Evolutionary conservation across 92 coral and sea anemone genomes (phyloP), one percentile per base, ranked within the genome.

Genomic region (Parazoanthus darwini): DNA sequence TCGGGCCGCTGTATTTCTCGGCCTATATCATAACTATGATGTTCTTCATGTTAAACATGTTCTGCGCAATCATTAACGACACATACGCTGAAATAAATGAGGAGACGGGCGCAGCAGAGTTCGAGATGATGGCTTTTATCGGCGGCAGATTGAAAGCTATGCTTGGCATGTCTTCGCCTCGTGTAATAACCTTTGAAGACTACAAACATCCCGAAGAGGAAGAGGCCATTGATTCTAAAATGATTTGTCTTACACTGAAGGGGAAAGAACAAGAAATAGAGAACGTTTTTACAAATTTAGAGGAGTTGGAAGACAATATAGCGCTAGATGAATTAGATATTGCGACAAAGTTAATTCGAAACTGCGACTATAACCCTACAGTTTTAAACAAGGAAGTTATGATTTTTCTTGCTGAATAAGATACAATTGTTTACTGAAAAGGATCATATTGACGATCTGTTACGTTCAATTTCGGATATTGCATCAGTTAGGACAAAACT

Each of bases 41-140:
- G 67, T 92, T 92, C 72, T 90, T 90, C 36, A 56, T 92, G 77
- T 77, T 92, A 3, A 92, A 92, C 67, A 92, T 92, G 94, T 90
- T 92, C 83, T 78, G 91, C 42, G 92, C 94, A 4, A 77, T 92
- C 13, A 85, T 92, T 7, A 90, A 75, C 68, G 94, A 92, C 78
- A 83, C 92, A 0, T 92, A 92, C 83, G 90, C 86, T 42, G 94
- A 90, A 22, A 85, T 90, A 66, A 77, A 59, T 39, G 74, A 90
- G 54, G 91, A 88, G 82, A 84, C 82, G 56, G 89, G 71, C 44
- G 86, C 80, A 15, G 50, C 50, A 16, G 91, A 90, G 44, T 88
- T 90, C 22, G 87, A 86, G 71, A 84, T 92, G 89, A 85, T 78
- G 11, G 87, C 82, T 14, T 88, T 92, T 14, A 79, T 92, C 29